A percentile compares a stretch with the other conserved stretches of the same genome.
Conservation (phyloP, 2,113 vertebrate species). For the Dipodomys merriami region DNA sequence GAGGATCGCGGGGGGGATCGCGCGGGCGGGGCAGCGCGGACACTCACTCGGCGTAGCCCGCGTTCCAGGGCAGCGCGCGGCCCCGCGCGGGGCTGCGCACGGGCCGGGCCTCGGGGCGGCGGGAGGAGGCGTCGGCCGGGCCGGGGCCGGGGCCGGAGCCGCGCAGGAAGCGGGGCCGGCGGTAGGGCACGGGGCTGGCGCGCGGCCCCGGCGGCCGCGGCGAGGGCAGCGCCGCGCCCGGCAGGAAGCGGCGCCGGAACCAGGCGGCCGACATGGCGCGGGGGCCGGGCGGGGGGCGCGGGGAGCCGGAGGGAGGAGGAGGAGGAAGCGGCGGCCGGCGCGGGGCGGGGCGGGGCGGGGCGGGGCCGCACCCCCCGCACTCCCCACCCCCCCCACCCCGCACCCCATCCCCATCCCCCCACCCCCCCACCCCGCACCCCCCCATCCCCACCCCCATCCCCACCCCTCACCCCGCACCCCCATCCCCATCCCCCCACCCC, state of each 20-base stretch:
- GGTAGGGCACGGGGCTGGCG: conserved; percentile 73
- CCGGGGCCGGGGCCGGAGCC: conserved; percentile 59
- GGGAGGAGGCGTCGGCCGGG: conserved; percentile 7
- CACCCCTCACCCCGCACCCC: too few species aligned
- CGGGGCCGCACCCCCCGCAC: too few species aligned
- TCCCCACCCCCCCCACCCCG: too few species aligned
- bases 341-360: neutral
- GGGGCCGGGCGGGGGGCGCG: neutral
- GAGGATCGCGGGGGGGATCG: too few species aligned
- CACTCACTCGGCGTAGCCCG: conserved; percentile 89
- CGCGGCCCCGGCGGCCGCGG: conserved; percentile 46
- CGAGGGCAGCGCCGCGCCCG: neutral
- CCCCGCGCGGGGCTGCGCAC: conserved; percentile 78
- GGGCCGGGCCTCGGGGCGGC: conserved; percentile 58
- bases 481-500: too few species aligned
- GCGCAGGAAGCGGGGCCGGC: conserved; percentile 84
- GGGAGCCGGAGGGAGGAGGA: neutral
- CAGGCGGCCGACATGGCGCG: conserved; percentile 78
- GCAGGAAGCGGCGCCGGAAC: conserved; percentile 80
- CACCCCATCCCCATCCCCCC: too few species aligned
- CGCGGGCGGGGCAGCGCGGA: fast-evolving
- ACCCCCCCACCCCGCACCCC: too few species aligned
- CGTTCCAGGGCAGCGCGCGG: conserved; percentile 82
- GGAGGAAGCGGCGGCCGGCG: neutral
- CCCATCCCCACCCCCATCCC: too few species aligned